A percentile compares a stretch with the other conserved stretches of the same genome.
phyloP scores from a whole-genome alignment of 2,797 vertebrate genomes.

The Tolypeutes matacus region DNA sequence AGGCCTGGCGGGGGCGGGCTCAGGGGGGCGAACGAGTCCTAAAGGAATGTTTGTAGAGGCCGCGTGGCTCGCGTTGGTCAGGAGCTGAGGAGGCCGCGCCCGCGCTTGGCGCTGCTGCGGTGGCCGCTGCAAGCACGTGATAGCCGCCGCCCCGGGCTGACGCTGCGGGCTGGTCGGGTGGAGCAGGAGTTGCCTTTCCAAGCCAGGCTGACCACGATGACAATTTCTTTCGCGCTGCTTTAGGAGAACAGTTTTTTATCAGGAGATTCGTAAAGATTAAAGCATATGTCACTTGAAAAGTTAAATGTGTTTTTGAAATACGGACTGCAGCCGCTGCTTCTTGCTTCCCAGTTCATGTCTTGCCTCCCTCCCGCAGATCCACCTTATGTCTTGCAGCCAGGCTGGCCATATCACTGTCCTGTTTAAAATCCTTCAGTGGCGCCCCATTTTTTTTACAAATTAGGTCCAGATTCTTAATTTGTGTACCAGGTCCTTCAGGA shows the following conservation, averaged over 20 bases:
- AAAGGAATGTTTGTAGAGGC: too few relatives aligned
- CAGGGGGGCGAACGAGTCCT: too few relatives aligned
- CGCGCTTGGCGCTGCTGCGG: too few relatives aligned
- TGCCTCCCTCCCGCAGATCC: not conserved
- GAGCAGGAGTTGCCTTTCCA: too few relatives aligned
- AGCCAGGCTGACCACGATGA: not conserved
- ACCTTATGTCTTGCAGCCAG: not conserved
- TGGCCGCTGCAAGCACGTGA: too few relatives aligned
- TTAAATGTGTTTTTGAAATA: not conserved
- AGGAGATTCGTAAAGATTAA: not conserved
- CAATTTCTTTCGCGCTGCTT: not conserved
- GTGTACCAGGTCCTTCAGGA: not conserved
- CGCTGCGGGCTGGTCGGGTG: too few relatives aligned
- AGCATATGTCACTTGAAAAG: not conserved
- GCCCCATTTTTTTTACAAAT: not conserved
- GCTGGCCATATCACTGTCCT: not conserved
- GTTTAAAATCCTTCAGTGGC: not conserved
- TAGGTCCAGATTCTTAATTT: not conserved
- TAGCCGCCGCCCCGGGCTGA: too few relatives aligned
- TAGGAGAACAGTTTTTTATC: not conserved
- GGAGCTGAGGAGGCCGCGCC: too few relatives aligned
- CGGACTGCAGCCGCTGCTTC: fast-evolving
- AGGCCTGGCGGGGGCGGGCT: too few relatives aligned
- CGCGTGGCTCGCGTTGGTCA: too few relatives aligned
- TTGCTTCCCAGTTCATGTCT: fast-evolving